phyloP scores from a whole-genome alignment of 1,140 invertebrate species.

The Panulirus ornatus region DNA sequence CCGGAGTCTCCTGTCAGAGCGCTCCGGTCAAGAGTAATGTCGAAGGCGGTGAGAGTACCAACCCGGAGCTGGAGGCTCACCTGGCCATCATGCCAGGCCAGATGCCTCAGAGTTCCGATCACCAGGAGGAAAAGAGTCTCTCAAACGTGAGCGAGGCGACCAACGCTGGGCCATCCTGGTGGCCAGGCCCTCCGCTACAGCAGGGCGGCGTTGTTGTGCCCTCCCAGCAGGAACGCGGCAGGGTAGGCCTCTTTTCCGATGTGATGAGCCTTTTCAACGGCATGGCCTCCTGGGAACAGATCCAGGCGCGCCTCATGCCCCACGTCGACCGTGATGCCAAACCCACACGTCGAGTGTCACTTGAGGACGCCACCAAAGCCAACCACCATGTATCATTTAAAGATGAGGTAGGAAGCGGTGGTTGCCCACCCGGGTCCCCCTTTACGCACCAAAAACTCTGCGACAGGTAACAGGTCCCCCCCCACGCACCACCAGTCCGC shows the following conservation, averaged over 20 bases:
- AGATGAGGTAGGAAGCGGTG: slow-evolving; percentile 51
- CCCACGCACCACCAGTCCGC: slow-evolving; percentile 19
- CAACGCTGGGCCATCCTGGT: slow-evolving; percentile 37
- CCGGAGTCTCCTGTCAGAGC: slow-evolving; percentile 25
- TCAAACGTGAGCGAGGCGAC: background rate
- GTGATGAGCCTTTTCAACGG: slow-evolving; percentile 24
- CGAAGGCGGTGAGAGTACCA: background rate
- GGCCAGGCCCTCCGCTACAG: slow-evolving; percentile 55
- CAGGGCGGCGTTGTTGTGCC: slow-evolving; percentile 34
- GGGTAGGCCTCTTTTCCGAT: background rate
- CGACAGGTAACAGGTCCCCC: too few species aligned
- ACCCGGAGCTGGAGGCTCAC: background rate
- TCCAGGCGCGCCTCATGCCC: slow-evolving; percentile 24
- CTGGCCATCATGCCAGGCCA: slow-evolving; percentile 43
- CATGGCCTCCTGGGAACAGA: background rate
- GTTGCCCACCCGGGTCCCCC: slow-evolving; percentile 11
- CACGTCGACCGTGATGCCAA: background rate
- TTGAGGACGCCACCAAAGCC: slow-evolving; percentile 25
- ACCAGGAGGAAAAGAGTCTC: background rate
- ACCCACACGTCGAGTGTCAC: background rate
- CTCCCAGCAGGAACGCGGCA: background rate
- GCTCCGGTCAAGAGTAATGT: slow-evolving; percentile 30
- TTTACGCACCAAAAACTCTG: background rate
- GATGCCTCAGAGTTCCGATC: slow-evolving; percentile 1
- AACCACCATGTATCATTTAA: slow-evolving; percentile 24